Evolutionary conservation across 2,113 vertebrate genomes (phyloP).

Genomic region (Xiphias gladius): DNA sequence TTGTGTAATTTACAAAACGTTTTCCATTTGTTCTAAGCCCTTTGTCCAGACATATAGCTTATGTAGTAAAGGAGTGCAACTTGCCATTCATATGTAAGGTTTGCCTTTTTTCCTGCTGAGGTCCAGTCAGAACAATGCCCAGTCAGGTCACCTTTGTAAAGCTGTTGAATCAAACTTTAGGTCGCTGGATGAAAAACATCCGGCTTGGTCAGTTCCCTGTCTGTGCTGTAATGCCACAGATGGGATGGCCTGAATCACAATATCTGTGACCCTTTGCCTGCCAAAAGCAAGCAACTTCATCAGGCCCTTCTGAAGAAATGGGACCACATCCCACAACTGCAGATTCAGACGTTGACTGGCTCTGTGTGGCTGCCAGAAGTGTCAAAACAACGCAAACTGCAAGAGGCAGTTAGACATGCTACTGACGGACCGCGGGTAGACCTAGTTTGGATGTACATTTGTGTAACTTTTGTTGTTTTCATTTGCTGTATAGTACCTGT

Average conservation of each 20-base stretch:
- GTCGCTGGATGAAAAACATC: conserved; percentile 30
- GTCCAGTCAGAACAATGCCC: conserved; percentile 29
- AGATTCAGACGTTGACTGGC: conserved; percentile 10
- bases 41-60: background rate
- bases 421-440: conserved; percentile 25
- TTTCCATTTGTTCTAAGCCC: background rate
- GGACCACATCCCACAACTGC: conserved; percentile 22
- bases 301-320: conserved; percentile 22
- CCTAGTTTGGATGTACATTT: background rate
- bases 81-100: conserved; percentile 26
- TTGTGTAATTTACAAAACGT: conserved; percentile 8
- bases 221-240: conserved; percentile 19
- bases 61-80: background rate
- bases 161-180: conserved; percentile 26
- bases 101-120: conserved; percentile 5
- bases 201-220: conserved; percentile 19
- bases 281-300: conserved; percentile 41
- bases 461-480: conserved; percentile 4
- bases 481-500: background rate
- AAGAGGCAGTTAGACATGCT: background rate
- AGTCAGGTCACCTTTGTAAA: conserved; percentile 48
- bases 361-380: conserved; percentile 12
- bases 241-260: conserved; percentile 34
- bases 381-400: conserved; percentile 28
- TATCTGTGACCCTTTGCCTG: conserved; percentile 44